phyloP scores from a whole-genome alignment of 2,888 invertebrate genomes.

The Drosophila basisetae region DNA sequence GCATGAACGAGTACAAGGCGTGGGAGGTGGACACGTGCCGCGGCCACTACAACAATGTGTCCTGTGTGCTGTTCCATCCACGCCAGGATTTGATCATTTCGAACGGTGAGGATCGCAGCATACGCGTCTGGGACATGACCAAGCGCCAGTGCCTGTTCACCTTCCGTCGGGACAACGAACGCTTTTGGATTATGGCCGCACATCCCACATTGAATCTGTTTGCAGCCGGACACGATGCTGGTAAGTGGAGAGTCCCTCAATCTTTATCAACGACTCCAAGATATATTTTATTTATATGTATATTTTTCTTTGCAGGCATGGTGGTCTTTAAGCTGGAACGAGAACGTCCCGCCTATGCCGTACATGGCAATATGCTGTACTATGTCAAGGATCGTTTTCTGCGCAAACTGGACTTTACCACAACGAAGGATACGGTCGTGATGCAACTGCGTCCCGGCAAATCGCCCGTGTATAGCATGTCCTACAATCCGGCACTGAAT shows the following conservation, averaged over 20 bases:
- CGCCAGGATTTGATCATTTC: slow-evolving; percentile 98
- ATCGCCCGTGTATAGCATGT: slow-evolving; percentile 93
- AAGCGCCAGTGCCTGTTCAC: slow-evolving; percentile 96
- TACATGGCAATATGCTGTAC: slow-evolving; percentile 96
- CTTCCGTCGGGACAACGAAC: slow-evolving; percentile 96
- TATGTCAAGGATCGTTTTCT: slow-evolving; percentile 98
- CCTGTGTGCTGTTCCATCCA: slow-evolving; percentile 98
- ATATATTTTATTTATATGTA: too few species aligned
- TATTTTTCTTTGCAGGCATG: slow-evolving; percentile 77
- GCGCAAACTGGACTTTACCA: slow-evolving; percentile 96
- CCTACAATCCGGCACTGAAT: slow-evolving; percentile 98
- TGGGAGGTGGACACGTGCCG: slow-evolving; percentile 99
- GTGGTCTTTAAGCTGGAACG: slow-evolving; percentile 91
- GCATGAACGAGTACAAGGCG: slow-evolving; percentile 99
- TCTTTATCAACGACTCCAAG: background rate
- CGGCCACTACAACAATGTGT: slow-evolving; percentile 99
- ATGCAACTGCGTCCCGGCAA: slow-evolving; percentile 95
- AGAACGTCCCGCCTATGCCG: slow-evolving; percentile 97
- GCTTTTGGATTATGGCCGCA: slow-evolving; percentile 98
- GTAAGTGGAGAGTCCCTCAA: slow-evolving; percentile 88
- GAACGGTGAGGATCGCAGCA: slow-evolving; percentile 99
- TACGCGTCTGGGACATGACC: slow-evolving; percentile 99
- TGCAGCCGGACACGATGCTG: slow-evolving; percentile 99
- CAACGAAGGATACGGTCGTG: slow-evolving; percentile 95
- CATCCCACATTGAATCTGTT: slow-evolving; percentile 98